Evolutionary conservation across 2,888 invertebrate species (phyloP).

Genomic region (Therioaphis trifolii): DNA sequence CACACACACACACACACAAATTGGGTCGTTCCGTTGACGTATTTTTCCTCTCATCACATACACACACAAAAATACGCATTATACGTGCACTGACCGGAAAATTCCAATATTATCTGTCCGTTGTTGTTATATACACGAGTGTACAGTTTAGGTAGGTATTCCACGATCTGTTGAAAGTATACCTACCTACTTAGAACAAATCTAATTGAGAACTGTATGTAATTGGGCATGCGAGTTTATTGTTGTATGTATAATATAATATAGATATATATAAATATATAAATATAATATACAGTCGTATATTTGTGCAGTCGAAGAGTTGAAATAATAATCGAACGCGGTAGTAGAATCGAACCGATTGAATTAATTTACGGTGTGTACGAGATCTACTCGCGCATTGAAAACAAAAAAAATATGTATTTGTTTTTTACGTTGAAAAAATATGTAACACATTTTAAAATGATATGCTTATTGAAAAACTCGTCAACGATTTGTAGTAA

Average conservation of each 20-base stretch:
- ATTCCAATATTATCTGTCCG: slow-evolving; percentile 59
- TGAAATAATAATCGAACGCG: background rate
- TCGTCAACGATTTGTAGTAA: too few relatives aligned
- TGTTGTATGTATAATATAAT: background rate
- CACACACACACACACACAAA: too few relatives aligned
- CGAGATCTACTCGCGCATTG: too few relatives aligned
- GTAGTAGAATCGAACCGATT: background rate
- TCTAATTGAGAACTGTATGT: slow-evolving; percentile 48
- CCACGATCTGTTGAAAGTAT: slow-evolving; percentile 41
- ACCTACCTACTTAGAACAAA: slow-evolving; percentile 44
- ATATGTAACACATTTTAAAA: too few relatives aligned
- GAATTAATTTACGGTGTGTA: background rate
- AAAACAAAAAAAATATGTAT: too few relatives aligned
- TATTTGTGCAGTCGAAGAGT: background rate
- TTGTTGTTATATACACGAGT: background rate
- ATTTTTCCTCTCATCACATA: slow-evolving; percentile 29
- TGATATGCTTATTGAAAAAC: too few relatives aligned
- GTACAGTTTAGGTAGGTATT: background rate
- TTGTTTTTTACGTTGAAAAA: too few relatives aligned
- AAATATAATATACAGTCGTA: too few relatives aligned
- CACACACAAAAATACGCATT: slow-evolving; percentile 33
- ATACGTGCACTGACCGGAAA: slow-evolving; percentile 61
- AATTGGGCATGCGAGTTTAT: slow-evolving; percentile 35
- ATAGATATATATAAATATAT: too few relatives aligned
- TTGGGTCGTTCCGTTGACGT: slow-evolving; percentile 60